phyloP scores from a whole-genome alignment of 1,140 invertebrate genomes.

The Drosophila ohnishii region DNA sequence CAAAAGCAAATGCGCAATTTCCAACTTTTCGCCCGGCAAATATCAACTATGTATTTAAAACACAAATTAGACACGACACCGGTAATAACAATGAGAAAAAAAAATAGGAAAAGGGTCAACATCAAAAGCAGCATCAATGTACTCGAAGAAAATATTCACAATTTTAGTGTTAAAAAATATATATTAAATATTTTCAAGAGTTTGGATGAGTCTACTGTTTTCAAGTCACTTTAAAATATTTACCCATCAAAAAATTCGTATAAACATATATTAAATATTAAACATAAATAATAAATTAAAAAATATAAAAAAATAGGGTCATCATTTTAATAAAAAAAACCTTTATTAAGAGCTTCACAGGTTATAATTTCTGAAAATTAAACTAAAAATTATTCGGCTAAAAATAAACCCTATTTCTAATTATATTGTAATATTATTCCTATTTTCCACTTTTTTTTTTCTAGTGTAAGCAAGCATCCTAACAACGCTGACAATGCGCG shows the following conservation, averaged over 20 bases:
- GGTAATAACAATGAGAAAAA: slow-evolving; percentile 27
- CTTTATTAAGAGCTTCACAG: background rate
- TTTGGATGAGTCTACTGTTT: too few relatives aligned
- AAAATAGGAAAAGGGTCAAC: background rate
- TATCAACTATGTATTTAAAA: slow-evolving; percentile 80
- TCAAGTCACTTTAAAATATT: too few relatives aligned
- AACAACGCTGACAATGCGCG: slow-evolving; percentile 45
- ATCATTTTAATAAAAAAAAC: background rate
- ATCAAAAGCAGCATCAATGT: slow-evolving; percentile 1
- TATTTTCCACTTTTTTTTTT: background rate
- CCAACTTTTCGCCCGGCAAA: slow-evolving; percentile 58
- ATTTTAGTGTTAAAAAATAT: too few relatives aligned
- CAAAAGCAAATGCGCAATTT: slow-evolving; percentile 53
- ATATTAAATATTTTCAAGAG: too few relatives aligned
- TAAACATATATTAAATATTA: background rate
- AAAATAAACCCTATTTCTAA: background rate
- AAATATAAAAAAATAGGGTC: too few relatives aligned
- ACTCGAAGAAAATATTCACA: slow-evolving; percentile 12
- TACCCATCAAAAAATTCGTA: background rate
- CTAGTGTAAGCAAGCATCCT: slow-evolving; percentile 18
- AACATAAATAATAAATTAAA: too few relatives aligned
- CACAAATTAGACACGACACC: slow-evolving; percentile 74
- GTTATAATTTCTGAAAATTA: too few relatives aligned
- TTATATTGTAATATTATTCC: background rate
- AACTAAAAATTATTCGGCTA: background rate